Conservation (phyloP, 2,797 vertebrate genomes). For the Darevskia nairensis region DNA sequence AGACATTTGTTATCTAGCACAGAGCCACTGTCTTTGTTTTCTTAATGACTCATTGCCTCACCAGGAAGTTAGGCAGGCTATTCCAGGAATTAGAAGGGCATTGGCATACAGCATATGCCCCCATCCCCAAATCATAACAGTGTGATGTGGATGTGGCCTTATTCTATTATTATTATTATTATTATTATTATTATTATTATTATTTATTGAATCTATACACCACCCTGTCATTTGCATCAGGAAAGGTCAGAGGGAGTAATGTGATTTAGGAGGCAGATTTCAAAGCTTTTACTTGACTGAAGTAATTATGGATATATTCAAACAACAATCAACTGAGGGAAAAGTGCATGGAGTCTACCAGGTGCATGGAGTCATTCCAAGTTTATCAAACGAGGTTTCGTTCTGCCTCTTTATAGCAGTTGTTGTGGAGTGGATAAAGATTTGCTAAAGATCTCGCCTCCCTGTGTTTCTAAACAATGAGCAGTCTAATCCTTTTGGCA, state of each 20-base stretch:
- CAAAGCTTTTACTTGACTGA: constrained; percentile 21
- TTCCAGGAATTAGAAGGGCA: too few relatives aligned
- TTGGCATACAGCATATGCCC: too few relatives aligned
- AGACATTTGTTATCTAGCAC: too few relatives aligned
- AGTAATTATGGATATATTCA: constrained; percentile 26
- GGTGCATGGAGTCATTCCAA: not conserved
- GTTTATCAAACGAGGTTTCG: not conserved
- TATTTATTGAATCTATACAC: too few relatives aligned
- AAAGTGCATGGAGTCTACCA: not conserved
- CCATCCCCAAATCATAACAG: too few relatives aligned
- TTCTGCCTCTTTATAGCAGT: not conserved
- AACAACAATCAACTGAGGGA: not conserved
- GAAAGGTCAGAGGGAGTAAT: constrained; percentile 19
- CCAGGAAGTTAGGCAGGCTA: too few relatives aligned
- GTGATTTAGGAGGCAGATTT: not conserved
- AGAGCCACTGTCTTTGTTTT: too few relatives aligned
- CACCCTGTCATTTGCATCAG: not conserved
- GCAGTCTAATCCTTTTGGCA: not conserved
- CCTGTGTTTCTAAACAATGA: not conserved
- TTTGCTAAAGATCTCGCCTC: not conserved
- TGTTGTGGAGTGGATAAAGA: not conserved
- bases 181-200: too few relatives aligned
- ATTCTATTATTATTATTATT: too few relatives aligned
- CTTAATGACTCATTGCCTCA: too few relatives aligned
- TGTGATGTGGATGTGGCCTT: too few relatives aligned